A percentile compares a stretch with the other conserved stretches of the same genome.
These are phyloP conservation scores for Pheosia tremula DNA, from an alignment of 2,888 invertebrate genomes.

Conservation along the genomic window DNA sequence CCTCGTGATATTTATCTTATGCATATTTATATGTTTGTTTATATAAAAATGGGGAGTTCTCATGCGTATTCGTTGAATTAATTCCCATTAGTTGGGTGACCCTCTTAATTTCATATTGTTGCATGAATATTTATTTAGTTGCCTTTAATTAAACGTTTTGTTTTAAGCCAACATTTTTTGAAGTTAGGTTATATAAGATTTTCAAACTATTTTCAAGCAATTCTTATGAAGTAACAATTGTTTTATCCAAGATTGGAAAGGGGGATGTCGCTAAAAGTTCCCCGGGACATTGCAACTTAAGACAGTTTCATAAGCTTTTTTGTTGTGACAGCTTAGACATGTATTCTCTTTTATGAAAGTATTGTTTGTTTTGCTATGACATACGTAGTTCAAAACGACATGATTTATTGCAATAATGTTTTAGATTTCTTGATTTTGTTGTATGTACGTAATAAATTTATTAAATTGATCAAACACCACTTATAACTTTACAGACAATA, in stretches of 20 bases:
- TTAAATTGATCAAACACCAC: too few species aligned
- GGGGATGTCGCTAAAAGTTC: constrained; percentile 49
- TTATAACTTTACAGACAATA: too few species aligned
- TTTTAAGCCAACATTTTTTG: not conserved
- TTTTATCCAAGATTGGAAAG: constrained; percentile 41
- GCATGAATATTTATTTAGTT: constrained; percentile 17
- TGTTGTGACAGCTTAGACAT: constrained; percentile 56
- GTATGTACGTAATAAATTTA: not conserved
- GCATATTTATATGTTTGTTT: constrained; percentile 81
- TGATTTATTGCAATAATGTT: constrained; percentile 25
- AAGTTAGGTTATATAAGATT: not conserved
- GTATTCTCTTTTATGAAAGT: constrained; percentile 50
- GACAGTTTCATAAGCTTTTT: constrained; percentile 67
- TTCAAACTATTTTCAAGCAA: constrained; percentile 15
- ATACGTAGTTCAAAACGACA: constrained; percentile 29
- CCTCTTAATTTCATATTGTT: constrained; percentile 33
- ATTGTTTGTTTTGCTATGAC: constrained; percentile 46
- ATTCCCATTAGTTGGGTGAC: constrained; percentile 48
- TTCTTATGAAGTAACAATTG: constrained; percentile 21
- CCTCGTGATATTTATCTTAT: constrained; percentile 74
- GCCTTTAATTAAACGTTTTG: not conserved
- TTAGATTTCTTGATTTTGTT: constrained; percentile 13
- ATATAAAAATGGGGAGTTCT: constrained; percentile 60
- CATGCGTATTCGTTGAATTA: constrained; percentile 65
- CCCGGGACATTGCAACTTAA: constrained; percentile 41